Percentiles rank a stretch among this genome's conserved stretches.
phyloP scores from a whole-genome alignment of 2,797 vertebrate genomes.

The Phoeniculus purpureus region DNA sequence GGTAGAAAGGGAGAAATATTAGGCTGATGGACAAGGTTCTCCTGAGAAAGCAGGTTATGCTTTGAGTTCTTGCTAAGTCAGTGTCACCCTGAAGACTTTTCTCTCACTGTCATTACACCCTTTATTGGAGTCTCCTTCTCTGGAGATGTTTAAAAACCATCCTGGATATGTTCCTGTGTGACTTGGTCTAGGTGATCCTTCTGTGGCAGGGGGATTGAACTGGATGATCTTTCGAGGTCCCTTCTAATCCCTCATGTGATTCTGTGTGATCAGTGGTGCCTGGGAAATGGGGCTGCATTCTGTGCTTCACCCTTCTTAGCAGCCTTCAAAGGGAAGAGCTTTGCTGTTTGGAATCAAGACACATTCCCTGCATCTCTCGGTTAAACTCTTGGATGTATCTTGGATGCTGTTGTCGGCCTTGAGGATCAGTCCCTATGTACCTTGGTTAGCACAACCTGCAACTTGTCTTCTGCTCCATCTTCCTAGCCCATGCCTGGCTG shows the following conservation, averaged over 20 bases:
- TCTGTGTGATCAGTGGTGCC: neutral
- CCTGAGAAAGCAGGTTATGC: neutral
- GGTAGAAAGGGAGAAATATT: neutral
- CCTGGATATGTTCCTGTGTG: no score
- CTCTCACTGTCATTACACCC: neutral
- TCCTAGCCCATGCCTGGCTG: neutral
- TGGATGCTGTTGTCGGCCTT: neutral
- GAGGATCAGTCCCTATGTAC: neutral
- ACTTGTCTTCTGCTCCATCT: neutral
- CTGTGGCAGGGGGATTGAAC: no score
- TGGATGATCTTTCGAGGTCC: no score
- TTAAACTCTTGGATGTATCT: neutral
- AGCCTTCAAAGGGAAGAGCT: neutral
- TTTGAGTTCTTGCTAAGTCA: neutral
- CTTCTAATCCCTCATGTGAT: no score
- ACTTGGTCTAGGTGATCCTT: no score
- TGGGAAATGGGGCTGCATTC: accelerated
- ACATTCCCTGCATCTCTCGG: neutral
- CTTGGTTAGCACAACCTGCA: accelerated
- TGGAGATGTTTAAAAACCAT: no score
- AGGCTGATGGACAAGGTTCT: neutral
- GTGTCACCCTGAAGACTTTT: neutral
- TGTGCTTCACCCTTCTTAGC: neutral
- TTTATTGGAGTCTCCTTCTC: neutral
- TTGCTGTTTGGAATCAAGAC: neutral